Conservation (phyloP, 2,888 invertebrate species). For the Heliconius sara region DNA sequence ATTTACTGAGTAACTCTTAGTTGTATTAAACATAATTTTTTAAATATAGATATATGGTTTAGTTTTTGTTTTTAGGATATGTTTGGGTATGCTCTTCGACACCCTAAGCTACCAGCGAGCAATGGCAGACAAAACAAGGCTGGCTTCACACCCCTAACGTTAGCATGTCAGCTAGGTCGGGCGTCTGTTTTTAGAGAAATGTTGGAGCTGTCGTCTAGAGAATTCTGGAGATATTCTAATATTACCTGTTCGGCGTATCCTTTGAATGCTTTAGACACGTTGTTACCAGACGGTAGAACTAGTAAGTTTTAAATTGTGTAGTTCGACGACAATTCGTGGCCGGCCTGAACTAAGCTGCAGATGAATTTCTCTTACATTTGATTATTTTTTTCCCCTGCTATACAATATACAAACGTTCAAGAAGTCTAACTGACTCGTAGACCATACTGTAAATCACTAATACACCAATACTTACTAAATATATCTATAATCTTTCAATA, state of each 20-base stretch:
- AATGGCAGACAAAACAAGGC: constrained; percentile 94
- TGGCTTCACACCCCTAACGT: constrained; percentile 96
- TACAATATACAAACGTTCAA: no score
- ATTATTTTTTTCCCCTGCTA: neutral
- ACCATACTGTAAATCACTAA: no score
- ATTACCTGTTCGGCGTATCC: constrained; percentile 99
- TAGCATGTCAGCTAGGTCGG: constrained; percentile 97
- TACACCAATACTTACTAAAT: neutral
- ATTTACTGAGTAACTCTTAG: no score
- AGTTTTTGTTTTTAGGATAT: constrained; percentile 88
- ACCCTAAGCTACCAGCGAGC: constrained; percentile 96
- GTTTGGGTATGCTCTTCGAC: constrained; percentile 98
- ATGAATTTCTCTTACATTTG: neutral
- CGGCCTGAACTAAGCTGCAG: no score
- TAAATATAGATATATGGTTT: neutral
- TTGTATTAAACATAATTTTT: no score
- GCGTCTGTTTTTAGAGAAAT: constrained; percentile 99
- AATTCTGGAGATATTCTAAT: constrained; percentile 99
- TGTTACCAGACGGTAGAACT: constrained; percentile 96
- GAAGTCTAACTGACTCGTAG: no score
- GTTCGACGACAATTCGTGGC: neutral
- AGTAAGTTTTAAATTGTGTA: constrained; percentile 85
- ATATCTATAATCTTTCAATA: neutral
- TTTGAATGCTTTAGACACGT: constrained; percentile 96
- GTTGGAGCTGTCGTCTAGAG: constrained; percentile 96